These are phyloP conservation scores for Lacerta bilineata DNA, from an alignment of 2,797 vertebrate species.

Conservation along the genomic window DNA sequence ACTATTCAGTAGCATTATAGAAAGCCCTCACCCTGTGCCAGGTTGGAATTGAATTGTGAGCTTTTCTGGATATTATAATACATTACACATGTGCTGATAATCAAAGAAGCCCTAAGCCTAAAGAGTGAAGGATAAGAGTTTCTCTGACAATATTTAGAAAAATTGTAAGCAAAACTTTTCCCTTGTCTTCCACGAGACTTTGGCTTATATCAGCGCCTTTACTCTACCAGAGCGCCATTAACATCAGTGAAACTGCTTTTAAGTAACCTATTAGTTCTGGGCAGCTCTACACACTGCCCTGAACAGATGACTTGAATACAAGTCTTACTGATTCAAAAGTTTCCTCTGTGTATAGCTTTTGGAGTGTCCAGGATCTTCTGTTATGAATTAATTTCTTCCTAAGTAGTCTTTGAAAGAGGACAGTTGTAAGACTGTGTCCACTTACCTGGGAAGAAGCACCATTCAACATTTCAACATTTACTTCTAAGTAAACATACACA, in stretches of 20 bases:
- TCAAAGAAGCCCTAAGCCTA: slow-evolving; percentile 39
- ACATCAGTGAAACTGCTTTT: neutral
- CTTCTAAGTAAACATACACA: neutral
- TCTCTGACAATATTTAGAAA: slow-evolving; percentile 31
- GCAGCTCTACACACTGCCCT: neutral
- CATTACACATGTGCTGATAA: slow-evolving; percentile 50
- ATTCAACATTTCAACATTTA: neutral
- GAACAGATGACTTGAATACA: neutral
- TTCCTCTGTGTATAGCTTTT: neutral
- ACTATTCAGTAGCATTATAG: slow-evolving; percentile 33
- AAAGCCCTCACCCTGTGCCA: slow-evolving; percentile 5
- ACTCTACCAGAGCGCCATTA: neutral
- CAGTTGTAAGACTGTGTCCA: neutral
- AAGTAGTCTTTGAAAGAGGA: neutral
- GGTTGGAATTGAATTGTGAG: slow-evolving; percentile 30
- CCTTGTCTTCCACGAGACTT: slow-evolving; percentile 23
- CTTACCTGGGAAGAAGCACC: neutral
- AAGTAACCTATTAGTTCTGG: neutral
- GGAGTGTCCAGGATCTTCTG: neutral
- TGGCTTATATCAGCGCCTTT: neutral
- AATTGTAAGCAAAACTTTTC: slow-evolving; percentile 44
- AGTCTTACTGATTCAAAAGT: neutral
- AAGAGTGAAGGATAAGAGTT: slow-evolving; percentile 39
- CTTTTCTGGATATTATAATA: slow-evolving; percentile 50
- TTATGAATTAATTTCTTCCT: neutral